phyloP scores from a whole-genome alignment of 2,797 vertebrate species.

The Picus viridis region DNA sequence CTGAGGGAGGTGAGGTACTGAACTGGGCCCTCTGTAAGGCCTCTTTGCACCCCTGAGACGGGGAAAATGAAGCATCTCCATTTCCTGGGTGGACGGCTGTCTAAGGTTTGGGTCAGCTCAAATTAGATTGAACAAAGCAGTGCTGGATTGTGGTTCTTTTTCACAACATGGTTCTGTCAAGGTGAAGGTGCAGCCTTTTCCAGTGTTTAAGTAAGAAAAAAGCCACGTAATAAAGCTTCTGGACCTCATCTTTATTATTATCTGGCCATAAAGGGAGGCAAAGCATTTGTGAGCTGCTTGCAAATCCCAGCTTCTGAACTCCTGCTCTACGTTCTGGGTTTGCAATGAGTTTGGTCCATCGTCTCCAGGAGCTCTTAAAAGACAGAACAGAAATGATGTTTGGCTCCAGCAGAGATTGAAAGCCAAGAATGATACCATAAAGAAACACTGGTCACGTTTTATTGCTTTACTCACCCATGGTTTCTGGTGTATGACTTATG shows the following conservation, averaged over 20 bases:
- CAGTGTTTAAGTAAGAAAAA: not conserved
- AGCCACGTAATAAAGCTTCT: not conserved
- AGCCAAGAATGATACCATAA: not conserved
- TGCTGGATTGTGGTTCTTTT: not conserved
- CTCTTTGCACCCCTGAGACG: not conserved
- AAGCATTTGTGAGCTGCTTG: not conserved
- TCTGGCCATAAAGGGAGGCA: not conserved
- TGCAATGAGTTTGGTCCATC: not conserved
- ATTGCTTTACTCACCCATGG: constrained; percentile 1
- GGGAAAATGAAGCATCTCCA: not conserved
- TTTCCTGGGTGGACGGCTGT: not conserved
- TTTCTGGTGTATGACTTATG: constrained; percentile 42
- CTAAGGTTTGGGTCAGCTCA: not conserved
- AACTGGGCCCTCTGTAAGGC: accelerated
- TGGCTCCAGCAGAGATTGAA: not conserved
- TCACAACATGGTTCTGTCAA: not conserved
- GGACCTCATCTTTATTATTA: not conserved
- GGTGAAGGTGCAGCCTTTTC: not conserved
- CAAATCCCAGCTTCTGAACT: not conserved
- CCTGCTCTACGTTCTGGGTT: not conserved
- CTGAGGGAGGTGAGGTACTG: not conserved
- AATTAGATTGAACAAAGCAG: not conserved
- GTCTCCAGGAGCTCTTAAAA: not conserved
- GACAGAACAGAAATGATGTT: not conserved
- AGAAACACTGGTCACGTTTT: constrained; percentile 27